Conservation (phyloP, 2,797 vertebrate genomes). For the Ptychobarbus kaznakovi region DNA sequence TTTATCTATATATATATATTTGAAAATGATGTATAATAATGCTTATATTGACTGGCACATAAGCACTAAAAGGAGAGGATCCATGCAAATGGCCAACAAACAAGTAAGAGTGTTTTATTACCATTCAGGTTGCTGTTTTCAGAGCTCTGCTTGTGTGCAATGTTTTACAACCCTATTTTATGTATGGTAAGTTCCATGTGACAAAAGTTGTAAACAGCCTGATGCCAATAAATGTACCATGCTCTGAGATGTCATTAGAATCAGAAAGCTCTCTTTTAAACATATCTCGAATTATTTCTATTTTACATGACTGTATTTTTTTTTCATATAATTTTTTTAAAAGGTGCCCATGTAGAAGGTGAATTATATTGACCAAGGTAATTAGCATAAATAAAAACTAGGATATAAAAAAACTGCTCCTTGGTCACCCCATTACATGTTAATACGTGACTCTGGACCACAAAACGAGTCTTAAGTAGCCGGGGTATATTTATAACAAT, state of each 20-base stretch:
- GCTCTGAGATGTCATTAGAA: conserved; percentile 26
- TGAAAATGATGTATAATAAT: conserved; percentile 64
- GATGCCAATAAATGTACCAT: conserved; percentile 26
- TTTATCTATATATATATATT: conserved; percentile 61
- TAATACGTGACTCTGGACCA: background rate
- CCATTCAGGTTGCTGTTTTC: conserved; percentile 41
- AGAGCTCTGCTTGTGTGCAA: conserved; percentile 14
- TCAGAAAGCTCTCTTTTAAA: background rate
- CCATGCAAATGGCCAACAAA: conserved; percentile 59
- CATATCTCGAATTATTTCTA: background rate
- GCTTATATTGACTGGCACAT: conserved; percentile 64
- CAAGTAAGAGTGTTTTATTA: conserved; percentile 59
- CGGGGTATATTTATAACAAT: too few species aligned
- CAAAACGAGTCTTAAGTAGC: too few species aligned
- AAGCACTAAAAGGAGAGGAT: conserved; percentile 54
- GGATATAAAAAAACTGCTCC: conserved; percentile 68
- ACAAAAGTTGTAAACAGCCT: conserved; percentile 31
- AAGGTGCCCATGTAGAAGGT: background rate
- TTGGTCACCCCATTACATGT: conserved; percentile 75
- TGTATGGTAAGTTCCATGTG: background rate
- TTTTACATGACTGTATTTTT: background rate
- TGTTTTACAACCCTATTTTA: conserved; percentile 14
- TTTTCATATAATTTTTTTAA: background rate
- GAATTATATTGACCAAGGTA: background rate
- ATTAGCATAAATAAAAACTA: conserved; percentile 51